phyloP scores from a whole-genome alignment of 2,888 invertebrate genomes.

The Monoplex corrugatus region DNA sequence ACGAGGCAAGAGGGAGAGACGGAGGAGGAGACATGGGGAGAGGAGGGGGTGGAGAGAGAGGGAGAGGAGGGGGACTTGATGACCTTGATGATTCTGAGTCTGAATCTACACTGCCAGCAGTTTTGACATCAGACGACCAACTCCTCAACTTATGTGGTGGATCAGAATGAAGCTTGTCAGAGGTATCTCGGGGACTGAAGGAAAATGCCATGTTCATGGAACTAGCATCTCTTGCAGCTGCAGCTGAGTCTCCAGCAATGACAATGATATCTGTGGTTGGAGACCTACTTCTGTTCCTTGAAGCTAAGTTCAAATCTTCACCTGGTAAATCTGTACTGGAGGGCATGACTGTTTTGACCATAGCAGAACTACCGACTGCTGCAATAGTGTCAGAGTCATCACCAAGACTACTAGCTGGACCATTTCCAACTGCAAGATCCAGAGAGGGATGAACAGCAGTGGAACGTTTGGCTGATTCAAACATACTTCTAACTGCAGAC shows the following conservation, averaged over 20 bases:
- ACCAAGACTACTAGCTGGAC: no score
- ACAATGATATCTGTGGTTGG: background rate
- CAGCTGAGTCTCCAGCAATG: background rate
- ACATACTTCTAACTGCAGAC: constrained; percentile 91
- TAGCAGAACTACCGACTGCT: background rate
- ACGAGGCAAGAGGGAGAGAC: background rate
- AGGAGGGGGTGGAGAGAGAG: constrained; percentile 27
- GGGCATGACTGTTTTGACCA: background rate
- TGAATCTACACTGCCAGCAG: background rate
- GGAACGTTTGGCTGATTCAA: no score
- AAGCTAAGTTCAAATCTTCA: background rate
- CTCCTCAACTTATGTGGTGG: constrained; percentile 7
- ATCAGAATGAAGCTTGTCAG: background rate
- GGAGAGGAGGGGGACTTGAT: constrained; percentile 4
- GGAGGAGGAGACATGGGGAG: constrained; percentile 21
- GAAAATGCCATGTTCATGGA: no score
- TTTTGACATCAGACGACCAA: constrained; percentile 12
- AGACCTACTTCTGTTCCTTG: background rate
- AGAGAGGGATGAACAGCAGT: no score
- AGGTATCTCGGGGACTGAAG: no score
- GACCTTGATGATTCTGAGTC: constrained; percentile 3
- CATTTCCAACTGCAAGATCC: no score
- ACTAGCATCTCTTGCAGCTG: background rate
- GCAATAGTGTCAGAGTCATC: no score
- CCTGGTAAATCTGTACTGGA: background rate